Base-by-base conservation (phyloP, 2,113 vertebrate species). In the Callocephalon fimbriatum region DNA sequence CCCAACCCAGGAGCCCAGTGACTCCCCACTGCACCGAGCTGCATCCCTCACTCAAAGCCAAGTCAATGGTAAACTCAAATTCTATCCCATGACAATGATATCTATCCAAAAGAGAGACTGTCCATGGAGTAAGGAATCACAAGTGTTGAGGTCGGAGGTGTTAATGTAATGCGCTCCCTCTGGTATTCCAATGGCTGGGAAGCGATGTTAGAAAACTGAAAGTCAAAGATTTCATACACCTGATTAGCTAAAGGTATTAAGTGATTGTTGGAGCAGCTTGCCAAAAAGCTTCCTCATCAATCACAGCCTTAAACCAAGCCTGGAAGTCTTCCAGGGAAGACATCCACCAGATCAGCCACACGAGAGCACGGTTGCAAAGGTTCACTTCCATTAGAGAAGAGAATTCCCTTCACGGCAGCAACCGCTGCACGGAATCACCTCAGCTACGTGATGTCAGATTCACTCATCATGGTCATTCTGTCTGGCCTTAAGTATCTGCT, bases 1-100 rank as follows among this genome's bases (percentile, higher is more conserved):
- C 4, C 29, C 15, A 56, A 27, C n/a, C 23, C 10, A n/a, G 12
- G 35, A 86, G 40, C 62, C 70, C 40, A 9, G 37, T 1, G 56
- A 48, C 66, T 47, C 15, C n/a, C n/a, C 40, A n/a, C 15, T 74
- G 1, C 48, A 5, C 0, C 0, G 20, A 44, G 56, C 42, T 14
- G 53, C 54, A n/a, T 7, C 8, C 20, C n/a, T 42, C 32, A 37
- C 31, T 42, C 32, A 37, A 51, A 51, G 18, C 58, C 35, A 42
- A 38, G 40, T 50, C 37, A 62, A 44, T 0, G 63, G 37, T 8
- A 59, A 90, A 54, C n/a, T 44, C 42, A 37, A 62, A 50, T 67
- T 32, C 47, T 45, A 53, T 31, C 44, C 47, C 44, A 21, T 9
- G 44, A 18, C 45, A 66, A 40, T 3, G 17, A 14, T 32, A 35